These are phyloP conservation scores for Tinea trinotella DNA, from an alignment of 2,888 invertebrate genomes.

Conservation along the genomic window DNA sequence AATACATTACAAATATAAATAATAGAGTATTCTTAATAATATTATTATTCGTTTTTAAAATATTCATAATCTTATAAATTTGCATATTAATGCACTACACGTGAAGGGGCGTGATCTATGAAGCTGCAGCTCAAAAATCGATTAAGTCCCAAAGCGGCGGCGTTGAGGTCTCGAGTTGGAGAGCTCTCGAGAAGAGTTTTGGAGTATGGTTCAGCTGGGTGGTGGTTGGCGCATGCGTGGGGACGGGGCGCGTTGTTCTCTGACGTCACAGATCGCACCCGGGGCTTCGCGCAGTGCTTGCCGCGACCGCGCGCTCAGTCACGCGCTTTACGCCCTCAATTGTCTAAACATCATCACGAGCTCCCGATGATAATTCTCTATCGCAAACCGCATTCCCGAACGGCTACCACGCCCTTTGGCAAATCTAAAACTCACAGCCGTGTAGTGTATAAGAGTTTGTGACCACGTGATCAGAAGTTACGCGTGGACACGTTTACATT, in stretches of 20 bases:
- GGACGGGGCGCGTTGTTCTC: conserved; percentile 41
- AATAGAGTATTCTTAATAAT: neutral
- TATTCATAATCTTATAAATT: neutral
- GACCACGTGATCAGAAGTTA: conserved; percentile 32
- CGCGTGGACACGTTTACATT: conserved; percentile 23
- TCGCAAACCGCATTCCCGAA: conserved; percentile 35
- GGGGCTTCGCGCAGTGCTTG: conserved; percentile 55
- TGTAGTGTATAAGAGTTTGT: conserved; percentile 18
- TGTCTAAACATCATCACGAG: conserved; percentile 50
- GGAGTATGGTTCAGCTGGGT: conserved; percentile 40
- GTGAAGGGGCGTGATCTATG: conserved; percentile 46
- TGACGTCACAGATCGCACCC: conserved; percentile 65
- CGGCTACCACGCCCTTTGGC: conserved; percentile 18
- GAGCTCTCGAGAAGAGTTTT: conserved; percentile 59
- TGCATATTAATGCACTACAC: conserved; percentile 8
- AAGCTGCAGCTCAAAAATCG: conserved; percentile 68
- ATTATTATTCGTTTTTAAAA: neutral
- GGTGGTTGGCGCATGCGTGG: conserved; percentile 52
- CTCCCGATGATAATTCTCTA: conserved; percentile 56
- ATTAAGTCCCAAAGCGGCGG: conserved; percentile 63
- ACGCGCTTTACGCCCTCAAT: conserved; percentile 56
- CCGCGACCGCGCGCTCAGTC: conserved; percentile 61
- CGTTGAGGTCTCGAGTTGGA: conserved; percentile 67
- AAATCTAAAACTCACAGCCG: neutral
- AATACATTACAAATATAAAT: neutral